Percentiles rank a stretch among this genome's conserved stretches.
phyloP scores from a whole-genome alignment of 1,140 invertebrate genomes.

The Tetragonula clypearis region DNA sequence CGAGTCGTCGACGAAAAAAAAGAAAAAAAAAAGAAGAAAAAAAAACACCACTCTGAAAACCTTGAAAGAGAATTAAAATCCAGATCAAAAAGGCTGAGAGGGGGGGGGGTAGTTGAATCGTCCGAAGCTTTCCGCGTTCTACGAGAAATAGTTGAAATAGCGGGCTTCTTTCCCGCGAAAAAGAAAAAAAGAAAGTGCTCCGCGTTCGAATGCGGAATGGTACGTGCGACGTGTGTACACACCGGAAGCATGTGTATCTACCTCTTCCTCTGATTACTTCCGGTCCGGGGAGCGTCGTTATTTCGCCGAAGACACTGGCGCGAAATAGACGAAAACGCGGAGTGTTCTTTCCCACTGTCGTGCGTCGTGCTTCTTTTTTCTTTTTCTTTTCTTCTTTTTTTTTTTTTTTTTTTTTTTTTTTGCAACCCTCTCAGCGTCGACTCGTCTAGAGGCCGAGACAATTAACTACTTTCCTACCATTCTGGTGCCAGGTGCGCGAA shows the following conservation, averaged over 20 bases:
- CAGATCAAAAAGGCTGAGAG: not conserved
- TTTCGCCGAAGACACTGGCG: not conserved
- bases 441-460: slow-evolving; percentile 23
- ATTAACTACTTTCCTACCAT: slow-evolving; percentile 57
- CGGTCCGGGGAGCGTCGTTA: not conserved
- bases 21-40: not conserved
- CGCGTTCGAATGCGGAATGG: not conserved
- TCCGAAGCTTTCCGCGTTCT: not conserved
- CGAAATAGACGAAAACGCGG: not conserved
- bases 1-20: not conserved
- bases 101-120: not conserved
- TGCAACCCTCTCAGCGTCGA: not conserved
- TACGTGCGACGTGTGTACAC: not conserved
- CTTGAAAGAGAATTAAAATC: not conserved
- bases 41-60: not conserved
- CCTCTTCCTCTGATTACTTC: slow-evolving; percentile 18
- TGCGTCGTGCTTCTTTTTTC: too few relatives aligned
- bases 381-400: too few relatives aligned
- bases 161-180: not conserved
- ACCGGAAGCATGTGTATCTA: not conserved
- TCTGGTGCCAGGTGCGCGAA: slow-evolving; percentile 52
- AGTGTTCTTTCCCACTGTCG: too few relatives aligned
- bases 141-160: not conserved
- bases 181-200: not conserved
- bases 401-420: too few relatives aligned